Base-by-base conservation (phyloP, 2,888 invertebrate species). In the Trissolcus brochymenae region DNA sequence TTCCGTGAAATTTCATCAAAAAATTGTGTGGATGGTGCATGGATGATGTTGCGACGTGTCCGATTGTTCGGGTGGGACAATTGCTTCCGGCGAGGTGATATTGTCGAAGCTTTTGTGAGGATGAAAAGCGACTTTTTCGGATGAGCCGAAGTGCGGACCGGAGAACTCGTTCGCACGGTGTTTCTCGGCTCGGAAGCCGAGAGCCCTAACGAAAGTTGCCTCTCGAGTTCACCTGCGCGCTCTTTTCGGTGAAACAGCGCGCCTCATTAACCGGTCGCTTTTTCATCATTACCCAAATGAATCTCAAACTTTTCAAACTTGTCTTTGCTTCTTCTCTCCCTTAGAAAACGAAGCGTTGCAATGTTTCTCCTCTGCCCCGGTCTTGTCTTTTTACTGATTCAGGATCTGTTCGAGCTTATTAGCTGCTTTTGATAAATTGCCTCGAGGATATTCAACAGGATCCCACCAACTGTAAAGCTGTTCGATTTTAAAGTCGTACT, bases 201-300 rank as follows among this genome's bases (percentile, higher is more conserved):
- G 56, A 75, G 51, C 35, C 55, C 56, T 46, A 64, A 66, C 72
- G 72, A 72, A 73, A 77, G 72, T 68, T 59, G 72, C 60, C 62
- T 29, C 50, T 67, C 66, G 50, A 59, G 71, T 71, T 65, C 78
- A 78, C 68, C 70, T 78, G 77, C 56, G n/a, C 54, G 72, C 62
- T 73, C 62, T 55, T 66, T 74, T 74, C 66, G 61, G 62, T 61
- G 62, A 66, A 74, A 57, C 57, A 35, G 61, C 54, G 51, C n/a
- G 51, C 16, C 70, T 78, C 71, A 61, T 74, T 70, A 65, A 50
- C 49, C 49, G 77, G 17, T 67, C 59, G 55, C 40, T 61, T 66
- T 73, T 73, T 65, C 73, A 64, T 68, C 61, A 53, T 74, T 70
- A 67, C 77, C 60, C 46, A 68, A 67, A 62, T 68, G 59, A 64